Percentiles rank a stretch among this genome's conserved stretches.
These are phyloP conservation scores for Melanostoma scalare DNA, from an alignment of 2,888 invertebrate species.

Conservation along the genomic window DNA sequence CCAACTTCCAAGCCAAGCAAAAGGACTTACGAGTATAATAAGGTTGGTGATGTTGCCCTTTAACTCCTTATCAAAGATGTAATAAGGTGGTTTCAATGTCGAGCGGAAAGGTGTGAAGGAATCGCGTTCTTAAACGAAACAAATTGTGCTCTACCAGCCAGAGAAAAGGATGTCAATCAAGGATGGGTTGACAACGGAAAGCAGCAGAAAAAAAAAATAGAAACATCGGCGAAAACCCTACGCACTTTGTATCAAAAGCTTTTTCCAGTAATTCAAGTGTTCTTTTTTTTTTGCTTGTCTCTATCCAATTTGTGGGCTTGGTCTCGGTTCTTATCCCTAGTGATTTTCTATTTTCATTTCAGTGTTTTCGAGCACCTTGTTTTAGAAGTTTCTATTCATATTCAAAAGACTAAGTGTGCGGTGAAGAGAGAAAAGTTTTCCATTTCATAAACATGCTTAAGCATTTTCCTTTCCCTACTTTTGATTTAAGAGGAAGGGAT, in stretches of 20 bases:
- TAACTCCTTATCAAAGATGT: conserved; percentile 37
- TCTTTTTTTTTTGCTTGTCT: neutral
- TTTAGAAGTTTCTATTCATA: neutral
- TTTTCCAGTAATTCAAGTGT: neutral
- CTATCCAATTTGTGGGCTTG: neutral
- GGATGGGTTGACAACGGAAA: neutral
- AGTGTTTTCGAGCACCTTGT: neutral
- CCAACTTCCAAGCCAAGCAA: conserved; percentile 29
- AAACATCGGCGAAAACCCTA: conserved; percentile 15
- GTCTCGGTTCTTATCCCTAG: neutral
- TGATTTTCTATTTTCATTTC: neutral
- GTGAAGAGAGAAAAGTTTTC: conserved; percentile 30
- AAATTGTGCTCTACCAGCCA: conserved; percentile 5
- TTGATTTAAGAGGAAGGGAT: neutral
- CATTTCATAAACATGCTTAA: neutral
- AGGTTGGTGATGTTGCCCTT: conserved; percentile 30
- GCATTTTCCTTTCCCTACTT: neutral
- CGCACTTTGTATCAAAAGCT: conserved; percentile 15
- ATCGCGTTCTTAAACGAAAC: conserved; percentile 4
- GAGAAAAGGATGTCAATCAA: conserved; percentile 22
- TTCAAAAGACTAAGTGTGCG: neutral
- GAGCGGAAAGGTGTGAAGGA: conserved; percentile 4
- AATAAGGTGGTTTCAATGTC: conserved; percentile 18
- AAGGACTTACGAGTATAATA: conserved; percentile 46
- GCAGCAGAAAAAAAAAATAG: neutral